Base-by-base conservation (phyloP, 2,888 invertebrate species). In the Camponotus fellah region DNA sequence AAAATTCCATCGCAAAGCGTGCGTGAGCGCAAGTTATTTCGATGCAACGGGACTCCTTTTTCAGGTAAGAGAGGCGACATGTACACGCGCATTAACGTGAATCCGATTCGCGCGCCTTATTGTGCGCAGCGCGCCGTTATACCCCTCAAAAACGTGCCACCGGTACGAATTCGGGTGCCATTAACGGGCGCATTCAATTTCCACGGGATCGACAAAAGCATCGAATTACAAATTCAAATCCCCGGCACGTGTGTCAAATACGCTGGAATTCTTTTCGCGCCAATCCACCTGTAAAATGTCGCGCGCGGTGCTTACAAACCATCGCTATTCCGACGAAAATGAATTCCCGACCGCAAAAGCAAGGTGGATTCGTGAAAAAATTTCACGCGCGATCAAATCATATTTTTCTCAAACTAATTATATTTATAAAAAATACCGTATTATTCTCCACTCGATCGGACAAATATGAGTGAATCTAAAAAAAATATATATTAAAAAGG, bases 171-270 rank as follows among this genome's bases (percentile, higher is more conserved):
- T 87, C 87, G 88, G 87, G 87, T 69, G 49, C 90, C 89, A 92
- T 92, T 92, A 92, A 92, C 91, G 87, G 89, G 86, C 88, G 91
- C 90, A 92, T 92, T 92, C 92, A 92, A 92, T 92, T 92, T 92
- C 87, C 90, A 90, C 87, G 89, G 90, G 91, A 91, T 89, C 89
- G 91, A 92, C 91, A 92, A 92, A 92, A 89, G 91, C 91, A 81
- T 85, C 90, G 91, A 90, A 92, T 92, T 92, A 93, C 91, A 91
- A 92, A 93, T 93, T 92, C 92, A 92, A 92, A 92, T 93, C 91
- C 90, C 83, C 83, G 86, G 91, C 92, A 91, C 92, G 91, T 90
- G 91, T 88, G 91, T 90, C 91, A 88, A 86, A 91, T 89, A 90
- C 88, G 88, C 85, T 86, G 87, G 85, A 90, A 90, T 90, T 91